These are phyloP conservation scores for Netelia inedita DNA, from an alignment of 2,888 invertebrate genomes.

Conservation along the genomic window DNA sequence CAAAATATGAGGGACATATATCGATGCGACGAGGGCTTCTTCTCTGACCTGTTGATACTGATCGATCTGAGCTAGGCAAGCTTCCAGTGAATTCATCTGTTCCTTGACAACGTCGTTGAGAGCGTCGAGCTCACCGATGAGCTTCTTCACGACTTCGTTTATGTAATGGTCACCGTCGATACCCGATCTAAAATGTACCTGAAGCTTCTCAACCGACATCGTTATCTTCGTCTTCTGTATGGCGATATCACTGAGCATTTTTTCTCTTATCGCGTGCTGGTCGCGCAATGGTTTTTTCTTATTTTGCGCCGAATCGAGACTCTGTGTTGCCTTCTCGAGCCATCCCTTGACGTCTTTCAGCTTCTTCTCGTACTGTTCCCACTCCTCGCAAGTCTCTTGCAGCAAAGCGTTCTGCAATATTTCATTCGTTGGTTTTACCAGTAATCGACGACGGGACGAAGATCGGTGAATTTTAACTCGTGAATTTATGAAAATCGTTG, in stretches of 20 bases:
- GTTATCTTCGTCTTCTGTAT: constrained; percentile 96
- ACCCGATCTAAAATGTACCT: constrained; percentile 95
- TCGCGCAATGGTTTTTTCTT: constrained; percentile 95
- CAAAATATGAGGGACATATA: constrained; percentile 4
- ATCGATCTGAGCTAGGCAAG: constrained; percentile 94
- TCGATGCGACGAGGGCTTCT: constrained; percentile 1
- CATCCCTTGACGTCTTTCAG: constrained; percentile 95
- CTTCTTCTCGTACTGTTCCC: constrained; percentile 98
- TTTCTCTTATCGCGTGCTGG: constrained; percentile 94
- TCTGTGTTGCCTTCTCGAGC: constrained; percentile 94
- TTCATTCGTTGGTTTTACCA: constrained; percentile 3
- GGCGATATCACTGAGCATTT: constrained; percentile 93
- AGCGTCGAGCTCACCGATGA: constrained; percentile 90
- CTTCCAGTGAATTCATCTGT: constrained; percentile 90
- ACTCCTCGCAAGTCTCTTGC: constrained; percentile 97
- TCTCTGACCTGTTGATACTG: constrained; percentile 90
- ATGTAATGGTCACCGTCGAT: constrained; percentile 93
- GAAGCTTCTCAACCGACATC: constrained; percentile 95
- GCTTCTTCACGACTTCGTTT: constrained; percentile 90
- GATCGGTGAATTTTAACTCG: constrained; percentile 2
- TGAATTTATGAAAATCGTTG: background rate
- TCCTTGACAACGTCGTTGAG: constrained; percentile 88
- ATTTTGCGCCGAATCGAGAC: constrained; percentile 92
- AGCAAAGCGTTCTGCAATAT: constrained; percentile 92
- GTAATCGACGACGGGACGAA: background rate